Conservation (phyloP, 2,888 invertebrate species). For the Lobophora halterata region DNA sequence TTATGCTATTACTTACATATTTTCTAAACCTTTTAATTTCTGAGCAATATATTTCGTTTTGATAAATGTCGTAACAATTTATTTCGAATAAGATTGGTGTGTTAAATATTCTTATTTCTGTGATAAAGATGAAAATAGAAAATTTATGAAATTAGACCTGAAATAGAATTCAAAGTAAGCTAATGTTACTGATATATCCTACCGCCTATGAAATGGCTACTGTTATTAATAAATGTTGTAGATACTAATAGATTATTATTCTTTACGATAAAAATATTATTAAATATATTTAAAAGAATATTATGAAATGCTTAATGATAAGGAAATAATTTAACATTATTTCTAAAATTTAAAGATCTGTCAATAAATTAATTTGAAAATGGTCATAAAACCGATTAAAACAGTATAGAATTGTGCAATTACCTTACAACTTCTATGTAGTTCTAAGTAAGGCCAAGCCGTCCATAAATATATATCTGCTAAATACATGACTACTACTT, state of each 20-base stretch:
- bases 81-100: constrained; percentile 19
- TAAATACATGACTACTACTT: constrained; percentile 42
- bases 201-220: constrained; percentile 5
- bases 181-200: neutral
- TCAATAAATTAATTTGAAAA: constrained; percentile 4
- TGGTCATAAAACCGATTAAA: constrained; percentile 12
- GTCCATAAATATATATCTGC: constrained; percentile 59
- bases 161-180: constrained; percentile 12
- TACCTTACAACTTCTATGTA: no score
- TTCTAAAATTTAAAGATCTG: constrained; percentile 19
- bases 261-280: constrained; percentile 15
- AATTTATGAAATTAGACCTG: constrained; percentile 28
- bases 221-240: constrained; percentile 11
- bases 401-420: constrained; percentile 34
- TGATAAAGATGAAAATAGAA: constrained; percentile 51
- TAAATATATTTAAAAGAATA: constrained; percentile 5
- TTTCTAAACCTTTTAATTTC: constrained; percentile 1
- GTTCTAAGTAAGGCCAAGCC: constrained; percentile 61
- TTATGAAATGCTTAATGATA: constrained; percentile 7
- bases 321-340: constrained; percentile 4
- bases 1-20: no score
- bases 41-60: neutral
- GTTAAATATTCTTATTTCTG: constrained; percentile 45
- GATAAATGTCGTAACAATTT: no score
- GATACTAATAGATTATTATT: constrained; percentile 14